These are phyloP conservation scores for Cydia pomonella DNA, from an alignment of 1,140 invertebrate species.

Conservation along the genomic window DNA sequence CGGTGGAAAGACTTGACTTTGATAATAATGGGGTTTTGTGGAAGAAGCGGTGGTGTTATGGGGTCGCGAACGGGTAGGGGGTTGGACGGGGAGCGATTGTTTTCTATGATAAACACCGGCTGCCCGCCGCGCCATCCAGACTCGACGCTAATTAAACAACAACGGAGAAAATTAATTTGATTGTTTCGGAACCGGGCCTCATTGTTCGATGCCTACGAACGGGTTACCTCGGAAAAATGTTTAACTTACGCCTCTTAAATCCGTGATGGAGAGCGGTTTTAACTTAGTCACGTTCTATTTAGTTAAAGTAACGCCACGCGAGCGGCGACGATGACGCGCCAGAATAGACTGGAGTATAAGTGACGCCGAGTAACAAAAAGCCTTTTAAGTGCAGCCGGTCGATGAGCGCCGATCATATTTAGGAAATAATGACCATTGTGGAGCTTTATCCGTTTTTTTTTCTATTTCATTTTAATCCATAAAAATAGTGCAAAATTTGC, in stretches of 20 bases:
- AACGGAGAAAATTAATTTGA: constrained; percentile 78
- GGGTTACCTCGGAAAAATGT: constrained; percentile 70
- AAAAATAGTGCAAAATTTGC: neutral
- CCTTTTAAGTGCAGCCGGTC: constrained; percentile 62
- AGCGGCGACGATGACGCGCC: constrained; percentile 60
- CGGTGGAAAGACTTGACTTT: constrained; percentile 75
- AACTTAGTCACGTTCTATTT: constrained; percentile 55
- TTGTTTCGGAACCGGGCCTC: constrained; percentile 75
- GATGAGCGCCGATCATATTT: constrained; percentile 30
- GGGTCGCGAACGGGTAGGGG: constrained; percentile 39
- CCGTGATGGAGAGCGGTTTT: constrained; percentile 47
- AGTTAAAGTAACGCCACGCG: constrained; percentile 49
- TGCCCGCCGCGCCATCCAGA: constrained; percentile 71
- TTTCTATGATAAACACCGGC: constrained; percentile 78
- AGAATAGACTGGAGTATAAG: constrained; percentile 64
- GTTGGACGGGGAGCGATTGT: constrained; percentile 64
- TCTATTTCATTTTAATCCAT: neutral
- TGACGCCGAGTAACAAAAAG: constrained; percentile 62
- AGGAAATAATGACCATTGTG: neutral
- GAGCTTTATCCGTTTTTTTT: neutral
- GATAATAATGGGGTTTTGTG: constrained; percentile 72
- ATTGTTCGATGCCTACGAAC: constrained; percentile 60
- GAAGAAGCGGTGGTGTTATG: constrained; percentile 47
- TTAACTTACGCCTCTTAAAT: constrained; percentile 52
- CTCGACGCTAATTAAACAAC: constrained; percentile 78